These are phyloP conservation scores for Zalophus californianus DNA, from an alignment of 2,797 vertebrate genomes.

Conservation along the genomic window DNA sequence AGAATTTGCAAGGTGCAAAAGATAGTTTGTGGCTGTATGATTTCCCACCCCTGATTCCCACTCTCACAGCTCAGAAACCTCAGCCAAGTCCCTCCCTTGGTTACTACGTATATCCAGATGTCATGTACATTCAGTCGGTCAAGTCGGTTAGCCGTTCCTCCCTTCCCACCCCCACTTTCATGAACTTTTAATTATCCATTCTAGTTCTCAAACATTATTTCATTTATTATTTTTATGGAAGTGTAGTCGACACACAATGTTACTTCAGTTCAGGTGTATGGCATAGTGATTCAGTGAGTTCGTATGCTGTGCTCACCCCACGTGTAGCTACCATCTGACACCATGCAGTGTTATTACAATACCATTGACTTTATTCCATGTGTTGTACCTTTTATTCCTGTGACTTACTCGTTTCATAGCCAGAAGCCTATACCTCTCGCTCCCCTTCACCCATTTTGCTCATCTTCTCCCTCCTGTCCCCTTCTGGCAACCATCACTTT, in stretches of 20 bases:
- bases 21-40: no score
- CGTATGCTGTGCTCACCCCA: background rate
- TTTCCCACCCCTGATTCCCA: background rate
- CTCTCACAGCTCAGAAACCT: background rate
- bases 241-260: background rate
- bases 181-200: background rate
- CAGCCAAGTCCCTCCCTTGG: background rate
- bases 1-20: background rate
- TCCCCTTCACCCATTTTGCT: background rate
- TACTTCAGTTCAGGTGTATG: background rate
- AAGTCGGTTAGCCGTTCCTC: background rate
- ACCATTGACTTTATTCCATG: background rate
- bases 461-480: background rate
- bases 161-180: background rate
- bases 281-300: background rate
- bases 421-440: background rate
- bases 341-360: background rate
- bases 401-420: background rate
- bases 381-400: background rate
- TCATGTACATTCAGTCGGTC: background rate
- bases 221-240: background rate
- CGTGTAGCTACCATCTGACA: background rate
- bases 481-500: background rate
- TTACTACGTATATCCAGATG: background rate
- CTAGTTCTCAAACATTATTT: background rate